Evolutionary conservation across 2,888 invertebrate species (phyloP).

Genomic region (Mesopsocus fuscifrons): DNA sequence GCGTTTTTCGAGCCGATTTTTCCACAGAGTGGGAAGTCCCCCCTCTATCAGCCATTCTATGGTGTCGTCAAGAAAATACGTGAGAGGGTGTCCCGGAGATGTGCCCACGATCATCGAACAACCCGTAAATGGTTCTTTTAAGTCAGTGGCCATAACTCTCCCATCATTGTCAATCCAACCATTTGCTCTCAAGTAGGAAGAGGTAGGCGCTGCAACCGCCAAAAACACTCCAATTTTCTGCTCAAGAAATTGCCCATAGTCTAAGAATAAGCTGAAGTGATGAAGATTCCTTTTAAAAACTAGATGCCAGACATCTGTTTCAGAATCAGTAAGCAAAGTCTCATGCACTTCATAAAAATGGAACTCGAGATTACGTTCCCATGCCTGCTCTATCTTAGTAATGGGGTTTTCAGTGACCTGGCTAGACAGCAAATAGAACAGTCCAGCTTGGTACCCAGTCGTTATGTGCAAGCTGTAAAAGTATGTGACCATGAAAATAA

Average conservation of each 20-base stretch:
- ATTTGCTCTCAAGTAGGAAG: not conserved
- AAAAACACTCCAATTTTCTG: not conserved
- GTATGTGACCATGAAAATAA: too few relatives aligned
- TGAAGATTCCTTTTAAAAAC: not conserved
- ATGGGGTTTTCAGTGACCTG: not conserved
- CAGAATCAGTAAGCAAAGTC: not conserved
- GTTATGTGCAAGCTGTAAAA: not conserved
- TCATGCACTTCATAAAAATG: not conserved
- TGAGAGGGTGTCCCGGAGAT: not conserved
- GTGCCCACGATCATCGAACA: not conserved
- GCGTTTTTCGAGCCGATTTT: too few relatives aligned
- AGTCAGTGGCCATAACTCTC: not conserved
- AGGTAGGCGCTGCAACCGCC: not conserved
- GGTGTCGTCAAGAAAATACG: not conserved
- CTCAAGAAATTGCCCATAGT: not conserved
- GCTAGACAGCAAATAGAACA: not conserved
- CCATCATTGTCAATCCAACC: not conserved
- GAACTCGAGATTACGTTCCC: not conserved
- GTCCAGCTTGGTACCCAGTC: not conserved
- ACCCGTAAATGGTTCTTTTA: not conserved
- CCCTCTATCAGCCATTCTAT: not conserved
- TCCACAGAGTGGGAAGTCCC: not conserved
- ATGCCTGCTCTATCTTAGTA: not conserved
- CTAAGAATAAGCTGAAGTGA: not conserved
- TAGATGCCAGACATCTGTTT: not conserved